Base-by-base conservation (phyloP, 2,797 vertebrate species). In the Balearica regulorum region DNA sequence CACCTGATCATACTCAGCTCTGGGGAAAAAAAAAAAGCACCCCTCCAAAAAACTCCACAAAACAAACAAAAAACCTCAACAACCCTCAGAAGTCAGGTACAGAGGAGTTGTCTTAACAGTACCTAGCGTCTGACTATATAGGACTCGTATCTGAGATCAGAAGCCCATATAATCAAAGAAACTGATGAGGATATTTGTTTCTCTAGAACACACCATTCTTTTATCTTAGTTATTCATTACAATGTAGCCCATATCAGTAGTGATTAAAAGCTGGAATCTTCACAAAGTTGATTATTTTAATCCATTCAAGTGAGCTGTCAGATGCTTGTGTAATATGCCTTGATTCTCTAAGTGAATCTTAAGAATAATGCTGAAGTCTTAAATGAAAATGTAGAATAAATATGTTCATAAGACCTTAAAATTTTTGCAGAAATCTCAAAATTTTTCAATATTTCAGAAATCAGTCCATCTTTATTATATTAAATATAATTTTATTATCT, bases 1-100 rank as follows among this genome's bases (percentile, higher is more conserved):
- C 53, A 57, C 13, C 3, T 5, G 9, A 0, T 62, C 4, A 0
- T 28, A 22, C 19, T 85, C 33, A 60, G 26, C 65, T 82, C n/a
- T 82, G 29, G 43, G 43, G 39, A 29, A 48, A 54, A 13, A 14
- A 29, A 48, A 54, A 13, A 14, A 29, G 9, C 18, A 8, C 13
- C 4, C 10, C 3, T 6, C 20, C 35, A 16, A 26, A 20, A 49
- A 76, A 31, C 3, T 44, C 44, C 46, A 48, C 46, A 37, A 37
- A 37, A 37, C 37, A 37, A 37, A 48, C 46, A 21, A 48, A 48
- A 21, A 44, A 18, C 13, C 10, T 19, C 18, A 21, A 6, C 28
- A 71, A 1, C 43, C 15, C 22, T 70, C 26, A 37, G 33, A 68
- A 89, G 25, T 80, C 15, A 44, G 33, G 28, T 33, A 16, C 26